Conservation (phyloP, 2,797 vertebrate species). For the Tadarida brasiliensis region DNA sequence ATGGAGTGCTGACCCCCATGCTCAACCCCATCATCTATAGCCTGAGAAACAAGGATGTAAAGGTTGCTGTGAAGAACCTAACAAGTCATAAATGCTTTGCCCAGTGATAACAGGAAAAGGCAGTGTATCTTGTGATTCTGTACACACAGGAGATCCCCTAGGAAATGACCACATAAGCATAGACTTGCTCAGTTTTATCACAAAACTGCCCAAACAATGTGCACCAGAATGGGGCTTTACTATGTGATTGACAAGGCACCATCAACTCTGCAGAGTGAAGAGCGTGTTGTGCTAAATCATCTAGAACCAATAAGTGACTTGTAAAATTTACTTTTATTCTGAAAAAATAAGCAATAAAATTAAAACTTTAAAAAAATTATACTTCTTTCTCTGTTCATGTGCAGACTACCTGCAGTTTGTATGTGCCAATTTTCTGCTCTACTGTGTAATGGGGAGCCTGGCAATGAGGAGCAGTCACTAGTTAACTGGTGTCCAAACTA, state of each 20-base stretch:
- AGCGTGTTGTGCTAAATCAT: background rate
- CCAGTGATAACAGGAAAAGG: background rate
- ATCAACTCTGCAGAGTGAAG: background rate
- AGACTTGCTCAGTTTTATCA: background rate
- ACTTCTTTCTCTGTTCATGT: background rate
- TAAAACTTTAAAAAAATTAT: conserved; percentile 21
- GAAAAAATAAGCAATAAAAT: conserved; percentile 20
- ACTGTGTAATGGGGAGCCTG: background rate
- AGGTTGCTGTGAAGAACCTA: conserved; percentile 54
- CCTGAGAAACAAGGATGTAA: conserved; percentile 74
- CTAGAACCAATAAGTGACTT: conserved; percentile 1
- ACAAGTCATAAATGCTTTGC: background rate
- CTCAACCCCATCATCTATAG: conserved; percentile 83
- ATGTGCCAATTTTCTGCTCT: background rate
- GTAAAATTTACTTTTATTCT: background rate
- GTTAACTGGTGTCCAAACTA: background rate
- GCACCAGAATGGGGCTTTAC: background rate
- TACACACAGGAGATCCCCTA: background rate
- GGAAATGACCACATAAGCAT: background rate
- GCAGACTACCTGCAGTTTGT: background rate
- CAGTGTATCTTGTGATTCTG: background rate
- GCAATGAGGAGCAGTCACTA: background rate
- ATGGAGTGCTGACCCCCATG: conserved; percentile 70
- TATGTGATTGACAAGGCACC: background rate
- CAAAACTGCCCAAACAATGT: background rate